phyloP scores from a whole-genome alignment of 2,113 vertebrate species.

The Varanus salvator region DNA sequence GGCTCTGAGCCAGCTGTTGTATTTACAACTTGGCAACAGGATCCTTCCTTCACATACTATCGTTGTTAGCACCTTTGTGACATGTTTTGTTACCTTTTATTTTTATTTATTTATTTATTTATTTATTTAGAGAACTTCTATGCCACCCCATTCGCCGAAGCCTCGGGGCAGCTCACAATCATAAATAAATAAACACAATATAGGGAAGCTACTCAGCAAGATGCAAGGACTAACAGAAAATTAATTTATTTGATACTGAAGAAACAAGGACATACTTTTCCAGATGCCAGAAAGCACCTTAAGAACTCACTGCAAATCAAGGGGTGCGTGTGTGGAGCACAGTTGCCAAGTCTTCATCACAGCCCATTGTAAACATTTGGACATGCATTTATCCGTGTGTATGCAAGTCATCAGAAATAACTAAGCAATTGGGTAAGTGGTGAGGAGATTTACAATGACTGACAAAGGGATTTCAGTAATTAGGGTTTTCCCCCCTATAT shows the following conservation, averaged over 20 bases:
- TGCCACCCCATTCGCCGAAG: too few relatives aligned
- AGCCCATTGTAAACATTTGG: background rate
- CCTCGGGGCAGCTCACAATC: too few relatives aligned
- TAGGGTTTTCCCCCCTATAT: background rate
- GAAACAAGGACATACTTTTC: background rate
- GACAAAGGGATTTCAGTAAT: constrained; percentile 1
- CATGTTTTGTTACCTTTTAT: background rate
- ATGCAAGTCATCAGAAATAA: background rate
- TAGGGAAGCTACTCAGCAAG: background rate
- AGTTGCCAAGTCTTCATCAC: background rate
- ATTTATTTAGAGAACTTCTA: too few relatives aligned
- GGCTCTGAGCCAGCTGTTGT: background rate
- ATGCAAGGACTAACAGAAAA: background rate
- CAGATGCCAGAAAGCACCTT: background rate
- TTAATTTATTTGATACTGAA: background rate
- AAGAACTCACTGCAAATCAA: background rate
- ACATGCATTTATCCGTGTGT: too few relatives aligned
- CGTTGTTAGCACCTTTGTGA: background rate
- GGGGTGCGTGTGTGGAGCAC: too few relatives aligned
- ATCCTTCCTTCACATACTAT: background rate
- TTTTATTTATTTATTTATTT: too few relatives aligned
- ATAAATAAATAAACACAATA: too few relatives aligned
- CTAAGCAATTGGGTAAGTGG: background rate
- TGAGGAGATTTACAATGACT: background rate
- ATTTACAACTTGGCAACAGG: background rate